Base-by-base conservation (phyloP, 2,888 invertebrate genomes). In the Coronaproctus castanopsis region DNA sequence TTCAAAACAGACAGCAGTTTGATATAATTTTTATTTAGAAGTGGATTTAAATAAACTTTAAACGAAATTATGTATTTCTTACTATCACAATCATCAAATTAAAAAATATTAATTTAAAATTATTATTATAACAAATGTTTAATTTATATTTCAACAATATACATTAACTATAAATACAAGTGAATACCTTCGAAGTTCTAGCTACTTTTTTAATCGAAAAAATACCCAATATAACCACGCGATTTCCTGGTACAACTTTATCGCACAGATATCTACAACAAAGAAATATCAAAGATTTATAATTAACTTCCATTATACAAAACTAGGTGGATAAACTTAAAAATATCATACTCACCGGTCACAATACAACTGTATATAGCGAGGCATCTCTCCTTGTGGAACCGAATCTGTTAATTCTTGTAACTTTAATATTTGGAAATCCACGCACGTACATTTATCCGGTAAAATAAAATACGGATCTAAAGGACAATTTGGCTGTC, bases 401-500 rank as follows among this genome's bases (percentile, higher is more conserved):
- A 91, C 85, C 63, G 81, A 82, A 71, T 98, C 97, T 0, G 95
- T 93, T 21, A 90, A 75, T 73, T 98, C 98, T 78, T 98, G 97
- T 14, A 97, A 73, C 72, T 96, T 99, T n/a, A 98, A 72, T 0
- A 88, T 84, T 81, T 99, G 98, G 70, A 91, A 99, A 74, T 99
- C 97, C 22, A 97, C 89, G 72, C 97, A 98, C 65, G 82, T 80
- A 72, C 97, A 97, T 73, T 93, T 95, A 71, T 98, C 97, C 19
- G 97, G 96, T 72, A 97, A 83, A 63, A 99, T 95, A 71, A 92
- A 95, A 72, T 89, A 99, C 1, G 98, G 98, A 74, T 99, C 98
- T 59, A 96, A 71, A 0, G 97, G 96, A 69, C 98, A 98, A 68
- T 88, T 88, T 0, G 88, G 87, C 58, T 87, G 77, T 23, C 93